These are phyloP conservation scores for Drymonia ruficornis DNA, from an alignment of 2,888 invertebrate genomes.

Conservation along the genomic window DNA sequence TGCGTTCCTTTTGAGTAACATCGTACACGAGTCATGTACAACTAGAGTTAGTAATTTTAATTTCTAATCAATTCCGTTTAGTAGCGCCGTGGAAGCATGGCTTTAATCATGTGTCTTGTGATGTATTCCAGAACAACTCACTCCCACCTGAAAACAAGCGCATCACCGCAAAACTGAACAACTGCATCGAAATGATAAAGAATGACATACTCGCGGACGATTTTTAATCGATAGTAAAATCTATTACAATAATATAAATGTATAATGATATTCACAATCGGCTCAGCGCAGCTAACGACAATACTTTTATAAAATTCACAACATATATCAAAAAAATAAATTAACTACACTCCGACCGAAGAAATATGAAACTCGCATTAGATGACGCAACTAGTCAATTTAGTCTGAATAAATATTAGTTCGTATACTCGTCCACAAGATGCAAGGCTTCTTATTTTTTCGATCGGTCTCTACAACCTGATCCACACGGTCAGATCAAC, in stretches of 20 bases:
- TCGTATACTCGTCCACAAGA: neutral
- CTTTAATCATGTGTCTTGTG: neutral
- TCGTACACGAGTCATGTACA: too few species aligned
- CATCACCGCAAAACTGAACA: conserved; percentile 60
- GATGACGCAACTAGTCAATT: neutral
- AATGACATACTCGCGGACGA: conserved; percentile 63
- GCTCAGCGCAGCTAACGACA: conserved; percentile 56
- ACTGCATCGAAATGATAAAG: conserved; percentile 60
- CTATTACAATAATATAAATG: conserved; percentile 46
- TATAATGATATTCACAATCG: conserved; percentile 46
- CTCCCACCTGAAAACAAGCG: conserved; percentile 62
- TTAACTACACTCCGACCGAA: conserved; percentile 27
- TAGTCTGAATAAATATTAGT: neutral
- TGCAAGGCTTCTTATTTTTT: neutral
- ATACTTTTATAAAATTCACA: conserved; percentile 57
- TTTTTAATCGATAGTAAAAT: conserved; percentile 68
- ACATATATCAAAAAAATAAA: conserved; percentile 57
- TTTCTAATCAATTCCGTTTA: too few species aligned
- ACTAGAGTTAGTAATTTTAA: too few species aligned
- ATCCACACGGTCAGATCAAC: neutral
- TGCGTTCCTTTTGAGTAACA: too few species aligned
- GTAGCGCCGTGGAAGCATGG: too few species aligned
- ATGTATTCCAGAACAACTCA: conserved; percentile 60
- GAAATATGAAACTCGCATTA: neutral
- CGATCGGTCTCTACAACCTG: neutral